phyloP scores from a whole-genome alignment of 2,113 vertebrate species.

The Telmatochromis sp. region DNA sequence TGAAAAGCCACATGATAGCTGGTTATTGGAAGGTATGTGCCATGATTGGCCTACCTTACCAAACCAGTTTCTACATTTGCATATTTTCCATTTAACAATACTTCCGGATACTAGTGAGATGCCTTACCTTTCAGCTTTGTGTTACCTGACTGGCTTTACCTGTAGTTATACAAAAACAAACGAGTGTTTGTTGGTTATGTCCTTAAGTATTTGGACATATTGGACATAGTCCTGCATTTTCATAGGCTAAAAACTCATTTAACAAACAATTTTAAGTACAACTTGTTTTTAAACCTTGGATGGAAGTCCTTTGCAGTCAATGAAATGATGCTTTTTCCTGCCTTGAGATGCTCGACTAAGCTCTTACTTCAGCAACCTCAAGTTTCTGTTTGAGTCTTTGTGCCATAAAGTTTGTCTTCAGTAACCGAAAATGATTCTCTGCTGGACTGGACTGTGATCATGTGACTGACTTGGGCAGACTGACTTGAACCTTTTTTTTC shows the following conservation, averaged over 20 bases:
- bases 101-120: not conserved
- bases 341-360: not conserved
- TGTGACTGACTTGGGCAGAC: not conserved
- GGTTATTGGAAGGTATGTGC: not conserved
- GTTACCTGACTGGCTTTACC: slow-evolving; percentile 12
- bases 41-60: not conserved
- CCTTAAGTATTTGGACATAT: not conserved
- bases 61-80: not conserved
- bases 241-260: not conserved
- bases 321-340: not conserved
- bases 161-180: not conserved
- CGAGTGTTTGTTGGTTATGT: not conserved
- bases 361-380: not conserved
- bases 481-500: not conserved
- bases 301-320: not conserved
- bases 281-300: not conserved
- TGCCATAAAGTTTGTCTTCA: not conserved
- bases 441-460: not conserved
- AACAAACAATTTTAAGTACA: not conserved
- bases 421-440: not conserved
- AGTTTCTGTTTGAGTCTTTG: not conserved
- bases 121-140: not conserved
- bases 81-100: not conserved
- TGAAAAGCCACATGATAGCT: not conserved
- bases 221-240: not conserved